A percentile compares a stretch with the other conserved stretches of the same genome.
Evolutionary conservation across 1,140 invertebrate genomes (phyloP).

Genomic region (Euwallacea fornicatus): DNA sequence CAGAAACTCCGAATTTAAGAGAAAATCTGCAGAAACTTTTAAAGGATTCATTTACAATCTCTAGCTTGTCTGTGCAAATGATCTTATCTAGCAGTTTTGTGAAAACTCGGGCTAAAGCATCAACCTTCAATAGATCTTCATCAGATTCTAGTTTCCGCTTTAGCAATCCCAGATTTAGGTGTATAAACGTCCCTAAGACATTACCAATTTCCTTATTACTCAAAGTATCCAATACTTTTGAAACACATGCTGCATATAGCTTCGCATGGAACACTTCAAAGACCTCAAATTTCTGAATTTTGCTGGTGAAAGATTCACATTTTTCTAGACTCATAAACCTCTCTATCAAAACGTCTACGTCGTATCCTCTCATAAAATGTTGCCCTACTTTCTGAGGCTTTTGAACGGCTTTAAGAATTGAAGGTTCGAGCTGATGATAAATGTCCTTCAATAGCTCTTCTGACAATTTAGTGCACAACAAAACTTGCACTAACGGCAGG

Average conservation of each 20-base stretch:
- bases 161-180: conserved; percentile 53
- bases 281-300: conserved; percentile 62
- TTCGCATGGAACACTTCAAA: conserved; percentile 60
- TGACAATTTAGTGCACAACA: conserved; percentile 51
- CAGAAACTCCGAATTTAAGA: conserved; percentile 66
- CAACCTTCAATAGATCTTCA: conserved; percentile 47
- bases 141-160: conserved; percentile 46
- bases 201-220: conserved; percentile 39
- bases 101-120: conserved; percentile 54
- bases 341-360: conserved; percentile 57
- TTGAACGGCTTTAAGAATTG: conserved; percentile 62
- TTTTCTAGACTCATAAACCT: conserved; percentile 60
- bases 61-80: conserved; percentile 37
- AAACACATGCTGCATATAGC: conserved; percentile 58
- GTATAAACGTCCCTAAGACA: conserved; percentile 46
- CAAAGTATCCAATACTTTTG: conserved; percentile 52
- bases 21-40: conserved; percentile 66
- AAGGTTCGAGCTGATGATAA: conserved; percentile 61
- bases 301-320: conserved; percentile 58
- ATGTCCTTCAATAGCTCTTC: conserved; percentile 55
- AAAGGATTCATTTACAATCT: conserved; percentile 60
- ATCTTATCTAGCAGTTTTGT: conserved; percentile 49
- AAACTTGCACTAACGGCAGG: conserved; percentile 58
- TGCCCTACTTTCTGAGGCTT: conserved; percentile 67
- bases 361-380: conserved; percentile 59